These are phyloP conservation scores for Pyrochroa serraticornis DNA, from an alignment of 2,888 invertebrate genomes.

Conservation along the genomic window DNA sequence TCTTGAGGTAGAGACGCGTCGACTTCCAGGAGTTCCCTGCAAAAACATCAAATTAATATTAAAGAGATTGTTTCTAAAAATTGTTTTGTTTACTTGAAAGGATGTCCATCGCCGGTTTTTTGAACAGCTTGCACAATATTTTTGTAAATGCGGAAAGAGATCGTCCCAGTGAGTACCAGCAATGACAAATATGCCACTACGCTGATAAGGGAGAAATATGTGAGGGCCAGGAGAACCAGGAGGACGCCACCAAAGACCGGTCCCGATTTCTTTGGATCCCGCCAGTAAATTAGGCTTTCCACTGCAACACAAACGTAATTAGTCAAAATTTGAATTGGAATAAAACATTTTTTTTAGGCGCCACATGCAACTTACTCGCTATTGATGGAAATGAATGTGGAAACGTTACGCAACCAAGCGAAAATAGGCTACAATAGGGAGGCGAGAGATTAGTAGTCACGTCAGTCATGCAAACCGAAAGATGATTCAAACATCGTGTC, in stretches of 20 bases:
- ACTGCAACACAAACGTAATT: slow-evolving; percentile 65
- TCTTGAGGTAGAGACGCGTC: slow-evolving; percentile 90
- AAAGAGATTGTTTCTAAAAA: slow-evolving; percentile 1
- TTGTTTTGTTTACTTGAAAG: slow-evolving; percentile 83
- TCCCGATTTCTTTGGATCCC: slow-evolving; percentile 93
- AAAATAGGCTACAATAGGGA: slow-evolving; percentile 19
- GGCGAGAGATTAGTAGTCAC: slow-evolving; percentile 4
- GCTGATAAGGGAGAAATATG: slow-evolving; percentile 93
- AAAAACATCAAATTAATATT: slow-evolving; percentile 37
- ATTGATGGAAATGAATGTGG: neutral
- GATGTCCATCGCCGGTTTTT: slow-evolving; percentile 95
- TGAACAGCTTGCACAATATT: slow-evolving; percentile 93
- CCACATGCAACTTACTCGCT: neutral
- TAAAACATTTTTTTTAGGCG: neutral
- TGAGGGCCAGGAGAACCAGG: slow-evolving; percentile 88
- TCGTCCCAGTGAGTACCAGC: slow-evolving; percentile 81
- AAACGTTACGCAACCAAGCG: slow-evolving; percentile 13
- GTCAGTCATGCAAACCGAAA: slow-evolving; percentile 4
- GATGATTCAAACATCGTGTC: slow-evolving; percentile 8
- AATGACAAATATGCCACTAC: slow-evolving; percentile 93
- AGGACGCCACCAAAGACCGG: slow-evolving; percentile 91
- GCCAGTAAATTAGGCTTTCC: slow-evolving; percentile 97
- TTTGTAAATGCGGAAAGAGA: slow-evolving; percentile 96
- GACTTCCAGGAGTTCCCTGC: slow-evolving; percentile 81
- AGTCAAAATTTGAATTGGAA: neutral